phyloP scores from a whole-genome alignment of 2,888 invertebrate species.

The Lochmaea capreae region DNA sequence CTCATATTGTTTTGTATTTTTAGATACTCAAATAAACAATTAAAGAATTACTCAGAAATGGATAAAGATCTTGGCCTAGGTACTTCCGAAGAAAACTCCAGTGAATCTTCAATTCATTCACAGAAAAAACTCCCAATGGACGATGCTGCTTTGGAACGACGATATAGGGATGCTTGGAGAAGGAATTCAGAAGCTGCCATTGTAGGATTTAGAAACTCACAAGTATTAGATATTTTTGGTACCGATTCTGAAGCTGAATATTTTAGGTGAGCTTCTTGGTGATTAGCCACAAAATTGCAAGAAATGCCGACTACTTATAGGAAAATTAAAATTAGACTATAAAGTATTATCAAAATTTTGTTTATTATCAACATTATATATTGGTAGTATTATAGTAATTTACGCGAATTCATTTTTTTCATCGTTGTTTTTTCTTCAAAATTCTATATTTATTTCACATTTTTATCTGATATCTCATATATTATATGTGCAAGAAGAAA shows the following conservation, averaged over 20 bases:
- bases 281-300: background rate
- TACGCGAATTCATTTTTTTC: no score
- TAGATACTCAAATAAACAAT: slow-evolving; percentile 63
- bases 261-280: slow-evolving; percentile 60
- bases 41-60: slow-evolving; percentile 71
- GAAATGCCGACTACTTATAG: no score
- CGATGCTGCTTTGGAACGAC: slow-evolving; percentile 70
- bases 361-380: no score
- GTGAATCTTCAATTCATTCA: slow-evolving; percentile 82
- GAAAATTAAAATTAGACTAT: no score
- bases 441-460: no score
- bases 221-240: slow-evolving; percentile 76
- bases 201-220: slow-evolving; percentile 73
- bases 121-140: slow-evolving; percentile 71
- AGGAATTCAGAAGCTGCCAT: slow-evolving; percentile 69
- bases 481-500: no score
- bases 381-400: no score
- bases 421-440: no score
- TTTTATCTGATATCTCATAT: no score
- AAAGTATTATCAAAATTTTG: no score
- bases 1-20: background rate
- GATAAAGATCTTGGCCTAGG: slow-evolving; percentile 85
- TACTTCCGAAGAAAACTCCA: slow-evolving; percentile 87
- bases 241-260: slow-evolving; percentile 71
- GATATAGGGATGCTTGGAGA: slow-evolving; percentile 79